Evolutionary conservation across 2,797 vertebrate genomes (phyloP).

Genomic region (Oceanodroma leucorhoa): DNA sequence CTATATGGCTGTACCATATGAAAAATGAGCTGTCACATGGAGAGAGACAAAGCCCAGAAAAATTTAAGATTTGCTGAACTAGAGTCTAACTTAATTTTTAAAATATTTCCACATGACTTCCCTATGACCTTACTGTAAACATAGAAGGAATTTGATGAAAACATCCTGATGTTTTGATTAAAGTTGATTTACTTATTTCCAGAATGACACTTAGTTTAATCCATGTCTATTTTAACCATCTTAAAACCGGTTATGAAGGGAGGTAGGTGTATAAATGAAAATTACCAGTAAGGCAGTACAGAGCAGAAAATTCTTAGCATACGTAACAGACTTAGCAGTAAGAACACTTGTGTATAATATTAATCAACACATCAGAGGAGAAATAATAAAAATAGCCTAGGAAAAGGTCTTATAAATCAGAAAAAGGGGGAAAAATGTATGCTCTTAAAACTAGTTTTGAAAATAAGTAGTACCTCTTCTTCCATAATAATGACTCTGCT

Average conservation of each 20-base stretch:
- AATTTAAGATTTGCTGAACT: background rate
- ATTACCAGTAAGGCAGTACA: background rate
- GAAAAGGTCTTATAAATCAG: background rate
- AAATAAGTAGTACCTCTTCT: background rate
- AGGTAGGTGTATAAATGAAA: background rate
- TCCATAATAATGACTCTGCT: background rate
- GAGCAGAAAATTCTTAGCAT: background rate
- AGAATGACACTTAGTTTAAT: background rate
- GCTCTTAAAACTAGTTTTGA: background rate
- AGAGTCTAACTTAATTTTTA: background rate
- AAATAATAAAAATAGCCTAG: background rate
- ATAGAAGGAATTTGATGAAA: background rate
- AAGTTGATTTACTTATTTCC: background rate
- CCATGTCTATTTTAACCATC: background rate
- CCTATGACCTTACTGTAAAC: background rate
- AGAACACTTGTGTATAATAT: background rate
- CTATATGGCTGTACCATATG: background rate
- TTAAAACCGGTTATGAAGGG: background rate
- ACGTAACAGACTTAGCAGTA: background rate
- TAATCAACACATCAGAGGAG: background rate
- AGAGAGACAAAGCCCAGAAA: background rate
- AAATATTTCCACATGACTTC: background rate
- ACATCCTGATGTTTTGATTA: background rate
- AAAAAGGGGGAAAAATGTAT: background rate
- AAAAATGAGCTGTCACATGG: conserved; percentile 19